phyloP scores from a whole-genome alignment of 2,888 invertebrate genomes.

The Zhuqinia jingwanae region DNA sequence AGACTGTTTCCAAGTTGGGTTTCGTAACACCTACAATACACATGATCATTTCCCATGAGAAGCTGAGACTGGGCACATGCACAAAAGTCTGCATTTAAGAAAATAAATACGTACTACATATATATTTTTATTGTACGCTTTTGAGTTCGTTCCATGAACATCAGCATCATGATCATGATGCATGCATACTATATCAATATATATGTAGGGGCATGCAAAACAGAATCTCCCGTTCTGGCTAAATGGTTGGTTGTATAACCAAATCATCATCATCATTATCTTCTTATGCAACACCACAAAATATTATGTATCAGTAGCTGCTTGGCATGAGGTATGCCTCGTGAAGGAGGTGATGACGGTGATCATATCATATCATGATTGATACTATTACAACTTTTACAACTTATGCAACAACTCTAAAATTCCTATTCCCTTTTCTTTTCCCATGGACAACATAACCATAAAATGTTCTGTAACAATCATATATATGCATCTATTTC shows the following conservation, averaged over 20 bases:
- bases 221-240: background rate
- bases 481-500: background rate
- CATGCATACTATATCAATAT: background rate
- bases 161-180: background rate
- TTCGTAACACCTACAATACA: too few relatives aligned
- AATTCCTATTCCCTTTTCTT: background rate
- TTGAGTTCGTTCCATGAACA: conserved; percentile 24
- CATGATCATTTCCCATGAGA: too few relatives aligned
- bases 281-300: conserved; percentile 24
- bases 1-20: too few relatives aligned
- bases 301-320: conserved; percentile 19
- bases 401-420: conserved; percentile 24
- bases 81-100: too few relatives aligned
- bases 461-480: background rate
- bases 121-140: too few relatives aligned
- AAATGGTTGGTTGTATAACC: conserved; percentile 20
- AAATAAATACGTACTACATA: too few relatives aligned
- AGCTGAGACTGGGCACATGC: too few relatives aligned
- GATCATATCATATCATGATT: background rate
- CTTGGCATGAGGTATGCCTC: background rate
- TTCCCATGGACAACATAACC: background rate
- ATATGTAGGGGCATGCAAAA: background rate
- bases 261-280: conserved; percentile 3
- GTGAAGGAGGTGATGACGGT: background rate
- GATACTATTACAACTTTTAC: conserved; percentile 19